Evolutionary conservation across 2,113 vertebrate genomes (phyloP), one percentile per base, ranked within the genome.

Genomic region (Indicator maculatus): DNA sequence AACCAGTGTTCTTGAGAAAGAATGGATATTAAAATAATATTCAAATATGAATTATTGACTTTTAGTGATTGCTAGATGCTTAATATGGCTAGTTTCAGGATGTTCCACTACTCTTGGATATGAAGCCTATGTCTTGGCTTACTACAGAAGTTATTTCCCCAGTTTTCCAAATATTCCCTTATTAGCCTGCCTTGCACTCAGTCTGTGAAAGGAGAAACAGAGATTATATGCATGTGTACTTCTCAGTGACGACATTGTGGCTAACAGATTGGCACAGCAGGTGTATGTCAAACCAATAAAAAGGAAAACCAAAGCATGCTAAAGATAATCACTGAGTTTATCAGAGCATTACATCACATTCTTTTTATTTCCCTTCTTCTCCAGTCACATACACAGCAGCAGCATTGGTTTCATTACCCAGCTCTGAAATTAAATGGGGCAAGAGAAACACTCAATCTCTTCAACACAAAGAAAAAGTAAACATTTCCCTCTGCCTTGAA

Each of bases 261-360:
- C 77, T 76, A 58, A 76, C 94, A 93, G 93, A 92, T 88, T 95
- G 96, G 83, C 96, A 95, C 83, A 95, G 96, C 93, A 93, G 81
- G 95, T 72, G 81, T 27, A 65, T 36, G 81, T 92, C 91, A 90
- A 79, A 77, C 50, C 71, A 95, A 74, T 61, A 91, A 90, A 86
- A 90, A 83, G 24, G 36, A 94, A 90, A 94, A 78, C 36, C 47
- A 89, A 93, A 82, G 76, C 75, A 88, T 1, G 11, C 69, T 83
- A 36, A 86, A 95, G 78, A 77, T 79, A 94, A 88, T 72, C 1
- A 75, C 69, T 64, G 86, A 83, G 89, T 96, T 96, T 93, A 93
- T 92, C 94, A 88, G 91, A 89, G 82, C 72, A 89, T 95, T 92
- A 66, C 82, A 89, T 92, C 90, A 89, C 61, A 12, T 83, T 82